These are phyloP conservation scores for Diaperis boleti DNA, from an alignment of 2,888 invertebrate species.

Conservation along the genomic window DNA sequence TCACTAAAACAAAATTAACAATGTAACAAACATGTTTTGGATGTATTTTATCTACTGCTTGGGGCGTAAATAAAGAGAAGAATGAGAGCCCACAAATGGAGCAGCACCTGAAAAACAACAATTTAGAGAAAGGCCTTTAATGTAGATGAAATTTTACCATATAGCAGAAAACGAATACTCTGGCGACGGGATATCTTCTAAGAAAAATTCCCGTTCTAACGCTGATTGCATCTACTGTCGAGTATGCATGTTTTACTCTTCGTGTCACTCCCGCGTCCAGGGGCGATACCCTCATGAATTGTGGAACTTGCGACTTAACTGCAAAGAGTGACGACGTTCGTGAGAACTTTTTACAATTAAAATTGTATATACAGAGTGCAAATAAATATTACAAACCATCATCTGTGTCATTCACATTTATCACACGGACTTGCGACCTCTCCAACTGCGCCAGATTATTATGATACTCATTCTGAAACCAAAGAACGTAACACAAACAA, in stretches of 20 bases:
- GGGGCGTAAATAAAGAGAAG: conserved; percentile 78
- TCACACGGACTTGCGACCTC: conserved; percentile 68
- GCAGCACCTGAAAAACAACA: conserved; percentile 70
- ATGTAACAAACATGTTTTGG: neutral
- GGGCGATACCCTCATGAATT: conserved; percentile 79
- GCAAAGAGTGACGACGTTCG: conserved; percentile 51
- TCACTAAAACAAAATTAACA: neutral
- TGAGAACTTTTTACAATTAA: no score
- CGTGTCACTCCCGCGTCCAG: conserved; percentile 81
- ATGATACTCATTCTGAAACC: conserved; percentile 72
- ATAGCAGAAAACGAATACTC: conserved; percentile 86
- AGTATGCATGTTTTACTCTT: conserved; percentile 82
- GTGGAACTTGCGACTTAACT: conserved; percentile 77
- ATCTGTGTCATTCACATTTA: conserved; percentile 75
- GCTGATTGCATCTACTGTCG: conserved; percentile 81
- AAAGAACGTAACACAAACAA: conserved; percentile 28
- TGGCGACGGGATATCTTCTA: conserved; percentile 83
- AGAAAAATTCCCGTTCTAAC: conserved; percentile 83
- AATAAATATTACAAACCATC: conserved; percentile 67
- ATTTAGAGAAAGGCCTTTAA: conserved; percentile 1
- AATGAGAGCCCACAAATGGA: conserved; percentile 87
- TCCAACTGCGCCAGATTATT: conserved; percentile 69
- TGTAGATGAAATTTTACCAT: conserved; percentile 77
- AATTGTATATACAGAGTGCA: no score
- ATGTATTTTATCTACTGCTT: conserved; percentile 48